These are phyloP conservation scores for Noctua janthina DNA, from an alignment of 2,888 invertebrate species.

Conservation along the genomic window DNA sequence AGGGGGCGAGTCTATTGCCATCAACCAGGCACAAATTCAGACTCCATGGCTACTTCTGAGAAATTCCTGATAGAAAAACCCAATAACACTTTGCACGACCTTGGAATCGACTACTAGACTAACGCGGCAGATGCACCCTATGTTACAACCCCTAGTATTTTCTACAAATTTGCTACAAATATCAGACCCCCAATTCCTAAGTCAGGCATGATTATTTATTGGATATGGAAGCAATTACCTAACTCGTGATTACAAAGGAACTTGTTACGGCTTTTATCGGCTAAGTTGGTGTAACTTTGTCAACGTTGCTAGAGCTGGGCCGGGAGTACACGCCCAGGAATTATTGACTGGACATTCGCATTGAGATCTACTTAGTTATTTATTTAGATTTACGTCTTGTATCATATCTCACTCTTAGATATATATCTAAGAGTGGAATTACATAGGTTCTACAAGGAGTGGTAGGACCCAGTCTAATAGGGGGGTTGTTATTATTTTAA, in stretches of 20 bases:
- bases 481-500: neutral
- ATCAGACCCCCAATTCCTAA: conserved; percentile 21
- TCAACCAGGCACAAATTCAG: too few species aligned
- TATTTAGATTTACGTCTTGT: neutral
- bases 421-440: too few species aligned
- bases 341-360: conserved; percentile 39
- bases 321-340: conserved; percentile 16
- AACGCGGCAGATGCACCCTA: neutral
- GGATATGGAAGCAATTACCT: conserved; percentile 58
- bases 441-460: neutral
- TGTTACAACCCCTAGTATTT: conserved; percentile 25
- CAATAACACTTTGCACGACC: too few species aligned
- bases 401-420: neutral
- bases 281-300: conserved; percentile 54
- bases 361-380: neutral
- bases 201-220: conserved; percentile 59
- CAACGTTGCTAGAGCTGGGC: conserved; percentile 46
- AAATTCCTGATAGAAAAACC: too few species aligned
- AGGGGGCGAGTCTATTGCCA: too few species aligned
- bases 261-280: conserved; percentile 52
- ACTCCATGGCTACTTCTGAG: too few species aligned
- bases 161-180: conserved; percentile 34
- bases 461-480: neutral
- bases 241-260: conserved; percentile 58
- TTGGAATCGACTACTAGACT: too few species aligned